Conservation (phyloP, 2,888 invertebrate species). For the Strigamia crassipes region DNA sequence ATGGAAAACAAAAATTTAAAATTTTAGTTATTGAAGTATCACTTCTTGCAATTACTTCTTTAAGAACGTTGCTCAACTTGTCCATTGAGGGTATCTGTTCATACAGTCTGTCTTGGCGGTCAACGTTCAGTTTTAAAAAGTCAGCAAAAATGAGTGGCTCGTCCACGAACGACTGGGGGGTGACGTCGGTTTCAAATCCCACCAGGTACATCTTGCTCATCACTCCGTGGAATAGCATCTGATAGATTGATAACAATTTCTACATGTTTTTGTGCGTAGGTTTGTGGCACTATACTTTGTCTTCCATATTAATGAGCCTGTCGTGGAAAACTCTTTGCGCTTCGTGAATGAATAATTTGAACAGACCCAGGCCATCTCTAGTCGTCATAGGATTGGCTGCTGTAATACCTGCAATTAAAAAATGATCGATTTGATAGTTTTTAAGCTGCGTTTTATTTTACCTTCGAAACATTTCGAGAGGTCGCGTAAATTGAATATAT, state of each 20-base stretch:
- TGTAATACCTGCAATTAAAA: slow-evolving; percentile 43
- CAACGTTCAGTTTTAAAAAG: slow-evolving; percentile 76
- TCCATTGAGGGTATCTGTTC: slow-evolving; percentile 77
- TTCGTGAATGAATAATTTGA: slow-evolving; percentile 45
- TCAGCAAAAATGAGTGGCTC: slow-evolving; percentile 75
- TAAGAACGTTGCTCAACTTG: slow-evolving; percentile 71
- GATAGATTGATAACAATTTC: not conserved
- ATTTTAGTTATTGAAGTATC: too few relatives aligned
- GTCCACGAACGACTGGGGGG: not conserved
- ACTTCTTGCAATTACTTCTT: slow-evolving; percentile 62
- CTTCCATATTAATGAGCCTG: slow-evolving; percentile 59
- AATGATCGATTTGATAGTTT: slow-evolving; percentile 48
- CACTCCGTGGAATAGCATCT: not conserved
- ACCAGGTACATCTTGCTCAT: not conserved
- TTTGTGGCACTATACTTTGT: slow-evolving; percentile 54
- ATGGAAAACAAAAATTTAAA: not conserved
- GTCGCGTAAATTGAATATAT: slow-evolving; percentile 65
- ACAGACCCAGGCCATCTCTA: not conserved
- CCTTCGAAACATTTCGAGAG: slow-evolving; percentile 89
- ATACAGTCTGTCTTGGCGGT: slow-evolving; percentile 75
- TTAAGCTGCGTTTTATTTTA: not conserved
- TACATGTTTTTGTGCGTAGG: not conserved
- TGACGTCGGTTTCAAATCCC: not conserved
- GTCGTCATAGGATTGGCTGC: not conserved
- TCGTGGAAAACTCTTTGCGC: slow-evolving; percentile 58